Base-by-base conservation (phyloP, 2,888 invertebrate genomes). In the Drosophila maculinotata region DNA sequence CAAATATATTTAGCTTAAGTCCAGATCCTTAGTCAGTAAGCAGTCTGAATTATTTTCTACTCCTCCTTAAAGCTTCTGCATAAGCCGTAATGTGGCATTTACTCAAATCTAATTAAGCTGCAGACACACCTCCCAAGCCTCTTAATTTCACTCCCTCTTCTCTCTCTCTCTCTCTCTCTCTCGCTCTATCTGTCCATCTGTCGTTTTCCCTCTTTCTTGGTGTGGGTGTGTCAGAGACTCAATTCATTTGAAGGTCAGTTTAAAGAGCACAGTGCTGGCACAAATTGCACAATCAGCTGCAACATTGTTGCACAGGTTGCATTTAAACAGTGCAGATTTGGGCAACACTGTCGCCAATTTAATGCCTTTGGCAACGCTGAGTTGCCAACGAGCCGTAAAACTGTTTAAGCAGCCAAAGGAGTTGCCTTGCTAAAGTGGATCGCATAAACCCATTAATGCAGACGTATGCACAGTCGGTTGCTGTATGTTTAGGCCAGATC, bases 331-430 rank as follows among this genome's bases (percentile, higher is more conserved):
- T 64, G 63, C 63, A 68, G 85, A 77, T 77, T 87, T 78, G 63
- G 69, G 79, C 87, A 87, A 87, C 81, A 81, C 58, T 81, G 82
- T 87, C 85, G 59, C 56, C 81, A 71, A 53, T 66, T 87, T 81
- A 87, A 71, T 80, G 69, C 59, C 31, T 36, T 44, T 57, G 67
- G 42, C 53, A 60, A 1, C 45, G 51, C 49, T 56, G 45, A 20
- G 2, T 20, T 20, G 20, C 20, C 59, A 63, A 64, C 51, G 63
- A 41, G 54, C 69, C 45, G 58, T 86, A 72, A 80, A 79, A 82
- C 52, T 57, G 56, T 39, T 39, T 45, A 57, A 53, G 62, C 31
- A 35, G 41, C 28, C 30, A 39, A 52, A 26, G 14, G 15, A 8
- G 23, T 1, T 33, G 39, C 26, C 65, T 49, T 23, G 47, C 57